Percentiles rank a stretch among this genome's conserved stretches.
phyloP scores from a whole-genome alignment of 1,140 invertebrate species.

The Metopolophium dirhodum region DNA sequence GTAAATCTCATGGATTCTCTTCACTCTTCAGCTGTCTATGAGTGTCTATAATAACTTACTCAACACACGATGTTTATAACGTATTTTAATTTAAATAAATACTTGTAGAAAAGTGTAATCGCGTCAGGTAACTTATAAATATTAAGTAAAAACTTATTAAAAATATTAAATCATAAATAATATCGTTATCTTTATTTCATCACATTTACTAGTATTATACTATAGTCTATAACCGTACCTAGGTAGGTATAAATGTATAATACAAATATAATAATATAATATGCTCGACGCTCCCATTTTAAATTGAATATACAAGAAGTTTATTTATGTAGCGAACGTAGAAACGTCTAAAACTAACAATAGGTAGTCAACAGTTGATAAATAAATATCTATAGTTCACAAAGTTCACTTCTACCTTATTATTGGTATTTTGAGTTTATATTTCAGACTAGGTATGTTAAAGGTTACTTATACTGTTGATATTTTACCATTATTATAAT shows the following conservation, averaged over 20 bases:
- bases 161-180: background rate
- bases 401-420: constrained; percentile 32
- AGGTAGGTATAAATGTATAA: background rate
- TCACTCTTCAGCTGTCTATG: background rate
- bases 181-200: constrained; percentile 14
- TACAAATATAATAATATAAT: background rate
- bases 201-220: background rate
- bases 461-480: background rate
- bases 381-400: constrained; percentile 28
- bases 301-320: background rate
- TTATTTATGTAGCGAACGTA: background rate
- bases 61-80: background rate
- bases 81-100: background rate
- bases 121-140: background rate
- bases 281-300: background rate
- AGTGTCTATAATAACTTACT: background rate
- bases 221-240: background rate
- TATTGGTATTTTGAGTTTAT: constrained; percentile 4
- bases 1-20: background rate
- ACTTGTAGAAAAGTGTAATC: background rate
- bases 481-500: background rate
- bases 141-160: background rate
- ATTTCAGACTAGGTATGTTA: background rate
- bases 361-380: background rate
- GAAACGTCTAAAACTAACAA: background rate